phyloP scores from a whole-genome alignment of 2,113 vertebrate species.

The Pyxicephalus adspersus region DNA sequence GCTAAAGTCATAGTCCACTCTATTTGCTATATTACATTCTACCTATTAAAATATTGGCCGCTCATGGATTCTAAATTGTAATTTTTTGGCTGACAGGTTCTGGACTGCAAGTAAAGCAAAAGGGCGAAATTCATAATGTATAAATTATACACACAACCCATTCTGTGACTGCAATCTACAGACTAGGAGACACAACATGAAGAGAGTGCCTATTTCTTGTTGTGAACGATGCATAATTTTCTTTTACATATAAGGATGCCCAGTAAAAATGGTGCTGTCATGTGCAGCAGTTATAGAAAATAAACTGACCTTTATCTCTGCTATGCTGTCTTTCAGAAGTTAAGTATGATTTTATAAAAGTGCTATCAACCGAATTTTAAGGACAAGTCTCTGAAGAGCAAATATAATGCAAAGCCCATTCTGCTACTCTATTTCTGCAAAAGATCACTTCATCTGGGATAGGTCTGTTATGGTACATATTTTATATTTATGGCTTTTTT shows the following conservation, averaged over 20 bases:
- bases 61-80: no score
- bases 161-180: no score
- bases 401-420: not conserved
- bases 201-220: no score
- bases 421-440: not conserved
- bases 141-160: no score
- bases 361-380: constrained; percentile 19
- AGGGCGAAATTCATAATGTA: no score
- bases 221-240: not conserved
- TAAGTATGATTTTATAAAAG: constrained; percentile 26
- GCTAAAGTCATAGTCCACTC: no score
- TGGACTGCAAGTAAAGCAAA: no score
- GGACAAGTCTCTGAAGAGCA: not conserved
- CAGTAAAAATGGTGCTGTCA: not conserved
- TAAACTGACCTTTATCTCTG: constrained; percentile 27
- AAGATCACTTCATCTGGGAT: not conserved
- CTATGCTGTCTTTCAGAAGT: constrained; percentile 4
- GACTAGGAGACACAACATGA: no score
- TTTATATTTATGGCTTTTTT: no score
- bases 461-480: not conserved
- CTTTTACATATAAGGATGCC: not conserved
- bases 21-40: no score
- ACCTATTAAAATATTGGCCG: no score
- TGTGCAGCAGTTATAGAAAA: constrained; percentile 1
- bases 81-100: no score